Evolutionary conservation across 2,113 vertebrate species (phyloP), one percentile per base, ranked within the genome.

Genomic region (Oreochromis aureus): DNA sequence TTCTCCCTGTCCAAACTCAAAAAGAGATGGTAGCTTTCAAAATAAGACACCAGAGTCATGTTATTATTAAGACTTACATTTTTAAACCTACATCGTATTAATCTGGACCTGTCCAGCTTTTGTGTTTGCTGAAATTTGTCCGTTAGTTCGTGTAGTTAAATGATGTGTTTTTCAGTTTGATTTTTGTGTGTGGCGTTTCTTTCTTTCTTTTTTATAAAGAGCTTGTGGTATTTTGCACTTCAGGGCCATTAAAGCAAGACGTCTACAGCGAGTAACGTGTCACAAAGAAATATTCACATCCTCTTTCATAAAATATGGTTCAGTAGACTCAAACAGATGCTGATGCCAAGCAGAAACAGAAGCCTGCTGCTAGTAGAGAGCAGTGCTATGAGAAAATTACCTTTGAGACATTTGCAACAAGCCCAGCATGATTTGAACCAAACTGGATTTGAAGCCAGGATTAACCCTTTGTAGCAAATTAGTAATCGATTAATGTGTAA

Each of bases 341-440:
- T 27, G 69, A 63, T 24, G 82, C 63, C 18, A 89, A 89, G 87
- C 66, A 16, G 56, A 91, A 82, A 95, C 89, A 90, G 84, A 93
- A 92, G 91, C 91, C 90, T 95, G 88, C 93, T 87, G 86, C 90
- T 71, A 61, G 82, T 87, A 82, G 80, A 93, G 83, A 90, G 87
- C 82, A 80, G 84, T 89, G 85, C 84, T 83, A 15, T 10, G 32
- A 80, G 82, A 34, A 82, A 71, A 16, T 48, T 41, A 89, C 79
- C 34, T 66, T 16, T 2, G 36, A 93, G 59, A 48, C 18, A 22
- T 81, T 41, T 73, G 51, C 69, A 32, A 58, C 6, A 6, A 83
- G 69, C 54, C 55, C 61, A 92, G 76, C 36, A 39, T 34, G 27
- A 48, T 78, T 76, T 78, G 2, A 83, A 41, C 10, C 63, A 27